Evolutionary conservation across 2,113 vertebrate species (phyloP).

Genomic region (Podilymbus podiceps): DNA sequence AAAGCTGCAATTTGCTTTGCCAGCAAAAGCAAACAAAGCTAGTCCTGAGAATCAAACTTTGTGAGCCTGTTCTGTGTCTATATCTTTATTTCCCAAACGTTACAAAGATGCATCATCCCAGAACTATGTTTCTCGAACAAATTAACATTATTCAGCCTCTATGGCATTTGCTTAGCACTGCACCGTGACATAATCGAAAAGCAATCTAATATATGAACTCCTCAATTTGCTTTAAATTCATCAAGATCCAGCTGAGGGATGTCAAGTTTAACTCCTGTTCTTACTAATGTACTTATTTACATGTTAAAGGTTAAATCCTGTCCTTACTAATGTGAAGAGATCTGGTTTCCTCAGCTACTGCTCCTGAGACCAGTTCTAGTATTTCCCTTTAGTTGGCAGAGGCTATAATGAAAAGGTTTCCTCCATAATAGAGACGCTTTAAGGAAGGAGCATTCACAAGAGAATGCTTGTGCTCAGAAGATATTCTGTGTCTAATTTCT

Average conservation of each 20-base stretch:
- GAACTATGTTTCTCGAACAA: rapidly evolving
- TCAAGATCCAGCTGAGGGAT: not conserved
- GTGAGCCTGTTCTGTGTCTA: not conserved
- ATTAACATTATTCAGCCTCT: not conserved
- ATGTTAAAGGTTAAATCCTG: not conserved
- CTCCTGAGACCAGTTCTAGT: not conserved
- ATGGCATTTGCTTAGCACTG: not conserved
- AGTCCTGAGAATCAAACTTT: not conserved
- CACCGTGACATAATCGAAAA: not conserved
- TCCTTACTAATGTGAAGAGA: not conserved
- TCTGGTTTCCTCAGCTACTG: not conserved
- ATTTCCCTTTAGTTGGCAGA: not conserved
- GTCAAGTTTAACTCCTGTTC: not conserved
- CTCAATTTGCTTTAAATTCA: not conserved
- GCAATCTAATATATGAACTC: not conserved
- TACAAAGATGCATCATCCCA: not conserved
- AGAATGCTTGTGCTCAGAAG: rapidly evolving
- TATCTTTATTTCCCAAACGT: not conserved
- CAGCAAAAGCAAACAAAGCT: not conserved
- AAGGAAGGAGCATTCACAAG: not conserved
- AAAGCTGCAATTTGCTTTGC: not conserved
- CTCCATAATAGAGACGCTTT: not conserved
- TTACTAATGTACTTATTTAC: not conserved
- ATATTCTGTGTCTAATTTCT: not conserved
- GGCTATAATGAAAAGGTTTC: not conserved